Evolutionary conservation across 2,113 vertebrate species (phyloP).

Genomic region (Channa maculata): DNA sequence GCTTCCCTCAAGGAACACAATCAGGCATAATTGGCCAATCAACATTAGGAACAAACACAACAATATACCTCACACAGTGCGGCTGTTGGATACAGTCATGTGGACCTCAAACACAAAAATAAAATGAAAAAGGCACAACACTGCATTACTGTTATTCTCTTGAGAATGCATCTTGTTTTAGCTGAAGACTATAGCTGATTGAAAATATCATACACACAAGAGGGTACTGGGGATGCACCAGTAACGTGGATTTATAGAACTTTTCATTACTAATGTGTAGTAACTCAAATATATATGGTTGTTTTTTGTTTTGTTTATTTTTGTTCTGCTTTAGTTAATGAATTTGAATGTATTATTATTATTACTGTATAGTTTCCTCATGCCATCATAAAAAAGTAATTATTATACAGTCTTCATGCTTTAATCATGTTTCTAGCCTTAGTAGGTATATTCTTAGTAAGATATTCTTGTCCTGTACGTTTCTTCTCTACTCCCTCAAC

Average conservation of each 20-base stretch:
- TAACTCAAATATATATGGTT: too few species aligned
- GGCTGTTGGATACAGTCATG: constrained; percentile 43
- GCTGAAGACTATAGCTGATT: neutral
- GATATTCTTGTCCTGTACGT: too few species aligned
- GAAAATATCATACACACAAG: neutral
- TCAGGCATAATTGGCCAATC: constrained; percentile 81
- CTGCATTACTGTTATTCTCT: constrained; percentile 10
- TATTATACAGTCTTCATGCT: too few species aligned
- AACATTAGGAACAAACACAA: constrained; percentile 71
- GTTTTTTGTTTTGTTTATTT: too few species aligned
- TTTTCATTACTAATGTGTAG: neutral
- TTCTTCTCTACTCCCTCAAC: too few species aligned
- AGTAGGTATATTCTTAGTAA: too few species aligned
- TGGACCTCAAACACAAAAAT: constrained; percentile 41
- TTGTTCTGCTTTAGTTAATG: too few species aligned
- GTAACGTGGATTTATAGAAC: neutral
- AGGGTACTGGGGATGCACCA: neutral
- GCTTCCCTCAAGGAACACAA: constrained; percentile 77
- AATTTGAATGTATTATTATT: too few species aligned
- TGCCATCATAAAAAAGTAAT: too few species aligned
- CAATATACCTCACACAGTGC: constrained; percentile 71
- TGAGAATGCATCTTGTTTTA: constrained; percentile 4
- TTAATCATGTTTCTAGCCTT: too few species aligned
- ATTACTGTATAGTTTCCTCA: too few species aligned
- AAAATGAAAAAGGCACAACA: constrained; percentile 20